A percentile compares a stretch with the other conserved stretches of the same genome.
phyloP scores from a whole-genome alignment of 1,140 invertebrate genomes.

The Panulirus ornatus region DNA sequence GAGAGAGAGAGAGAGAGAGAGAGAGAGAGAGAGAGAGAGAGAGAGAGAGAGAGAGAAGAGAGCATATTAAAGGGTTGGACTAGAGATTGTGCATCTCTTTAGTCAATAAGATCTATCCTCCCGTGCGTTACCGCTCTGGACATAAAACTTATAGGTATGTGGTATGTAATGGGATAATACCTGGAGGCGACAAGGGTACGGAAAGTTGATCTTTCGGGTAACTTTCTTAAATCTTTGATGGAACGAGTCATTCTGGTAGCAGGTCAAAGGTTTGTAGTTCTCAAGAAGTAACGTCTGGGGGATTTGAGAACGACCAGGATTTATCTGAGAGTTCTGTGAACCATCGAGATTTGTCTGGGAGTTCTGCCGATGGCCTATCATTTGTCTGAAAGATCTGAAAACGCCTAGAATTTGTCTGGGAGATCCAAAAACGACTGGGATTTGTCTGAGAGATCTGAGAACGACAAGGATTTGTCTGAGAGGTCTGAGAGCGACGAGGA shows the following conservation, averaged over 20 bases:
- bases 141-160: constrained; percentile 5
- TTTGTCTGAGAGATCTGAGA: too few relatives aligned
- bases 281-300: constrained; percentile 12
- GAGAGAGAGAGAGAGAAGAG: too few relatives aligned
- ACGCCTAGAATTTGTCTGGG: too few relatives aligned
- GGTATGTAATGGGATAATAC: constrained; percentile 9
- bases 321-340: too few relatives aligned
- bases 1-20: too few relatives aligned
- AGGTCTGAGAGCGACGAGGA: constrained; percentile 17
- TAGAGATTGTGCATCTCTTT: background rate
- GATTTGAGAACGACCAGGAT: too few relatives aligned
- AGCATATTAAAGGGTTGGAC: constrained; percentile 16
- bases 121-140: background rate
- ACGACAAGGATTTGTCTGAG: too few relatives aligned
- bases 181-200: constrained; percentile 22
- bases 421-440: too few relatives aligned
- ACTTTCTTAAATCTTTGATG: constrained; percentile 56
- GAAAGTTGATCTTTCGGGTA: constrained; percentile 53
- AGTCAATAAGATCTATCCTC: background rate
- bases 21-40: too few relatives aligned
- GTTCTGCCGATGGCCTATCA: too few relatives aligned
- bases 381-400: too few relatives aligned
- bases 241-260: constrained; percentile 48
- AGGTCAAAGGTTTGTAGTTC: constrained; percentile 46
- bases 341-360: too few relatives aligned